Evolutionary conservation across 2,888 invertebrate species (phyloP).

Genomic region (Callyntrura guangdongensis): DNA sequence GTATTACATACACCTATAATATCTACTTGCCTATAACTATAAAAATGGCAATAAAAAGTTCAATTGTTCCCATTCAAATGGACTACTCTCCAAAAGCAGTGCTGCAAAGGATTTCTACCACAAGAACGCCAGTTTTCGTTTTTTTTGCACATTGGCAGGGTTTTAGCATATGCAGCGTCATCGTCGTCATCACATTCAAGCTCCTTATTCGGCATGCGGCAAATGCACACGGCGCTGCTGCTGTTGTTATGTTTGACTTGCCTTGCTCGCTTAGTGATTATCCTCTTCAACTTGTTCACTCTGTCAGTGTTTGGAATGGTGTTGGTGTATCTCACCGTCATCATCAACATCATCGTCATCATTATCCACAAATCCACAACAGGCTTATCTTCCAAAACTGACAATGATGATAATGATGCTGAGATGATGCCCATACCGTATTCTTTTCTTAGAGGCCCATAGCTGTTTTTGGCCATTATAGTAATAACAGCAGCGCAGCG

Average conservation of each 20-base stretch:
- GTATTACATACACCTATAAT: too few species aligned
- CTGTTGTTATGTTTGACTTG: slow-evolving; percentile 10
- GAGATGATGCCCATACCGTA: slow-evolving; percentile 22
- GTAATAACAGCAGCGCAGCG: not conserved
- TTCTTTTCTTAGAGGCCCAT: not conserved
- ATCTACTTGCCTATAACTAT: too few species aligned
- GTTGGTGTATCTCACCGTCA: slow-evolving; percentile 19
- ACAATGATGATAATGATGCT: not conserved
- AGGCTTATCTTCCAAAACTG: slow-evolving; percentile 43
- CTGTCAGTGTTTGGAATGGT: slow-evolving; percentile 5
- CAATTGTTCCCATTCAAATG: slow-evolving; percentile 20
- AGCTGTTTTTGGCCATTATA: slow-evolving; percentile 32
- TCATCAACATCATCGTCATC: not conserved
- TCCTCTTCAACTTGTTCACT: slow-evolving; percentile 36
- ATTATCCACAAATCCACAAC: not conserved
- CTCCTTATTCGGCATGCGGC: slow-evolving; percentile 58
- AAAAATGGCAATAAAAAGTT: not conserved
- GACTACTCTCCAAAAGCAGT: not conserved
- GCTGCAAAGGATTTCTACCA: not conserved
- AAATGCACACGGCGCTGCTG: not conserved
- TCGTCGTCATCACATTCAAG: slow-evolving; percentile 21
- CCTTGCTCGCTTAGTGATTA: slow-evolving; percentile 16
- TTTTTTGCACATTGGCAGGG: slow-evolving; percentile 14
- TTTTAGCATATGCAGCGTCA: not conserved
- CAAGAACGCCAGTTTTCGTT: not conserved